These are phyloP conservation scores for Lemur catta DNA, from an alignment of 2,797 vertebrate genomes.

Conservation along the genomic window DNA sequence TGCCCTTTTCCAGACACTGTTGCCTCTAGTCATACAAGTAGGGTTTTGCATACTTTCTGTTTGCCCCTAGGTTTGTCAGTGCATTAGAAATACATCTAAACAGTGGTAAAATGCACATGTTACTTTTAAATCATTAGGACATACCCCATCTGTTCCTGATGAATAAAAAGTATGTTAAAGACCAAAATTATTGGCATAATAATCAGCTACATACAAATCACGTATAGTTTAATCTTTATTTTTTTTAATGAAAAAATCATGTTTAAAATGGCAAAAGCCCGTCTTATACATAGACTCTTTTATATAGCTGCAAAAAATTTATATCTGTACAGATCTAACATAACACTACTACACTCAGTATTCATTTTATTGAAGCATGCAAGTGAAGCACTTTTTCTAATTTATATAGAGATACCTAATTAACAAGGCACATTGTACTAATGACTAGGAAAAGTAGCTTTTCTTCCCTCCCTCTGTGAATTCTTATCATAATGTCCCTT, in stretches of 20 bases:
- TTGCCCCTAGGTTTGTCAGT: conserved; percentile 64
- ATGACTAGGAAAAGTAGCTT: conserved; percentile 67
- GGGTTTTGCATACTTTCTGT: conserved; percentile 67
- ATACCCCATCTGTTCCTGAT: conserved; percentile 53
- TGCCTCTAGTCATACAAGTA: conserved; percentile 73
- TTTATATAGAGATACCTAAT: conserved; percentile 74
- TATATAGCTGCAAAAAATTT: conserved; percentile 82
- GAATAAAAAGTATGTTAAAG: conserved; percentile 68
- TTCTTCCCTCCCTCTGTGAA: conserved; percentile 46
- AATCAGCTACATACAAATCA: conserved; percentile 80
- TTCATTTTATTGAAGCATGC: conserved; percentile 80
- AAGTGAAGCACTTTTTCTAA: conserved; percentile 82
- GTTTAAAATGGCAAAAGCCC: conserved; percentile 79
- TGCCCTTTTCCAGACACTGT: conserved; percentile 77
- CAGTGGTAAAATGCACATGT: conserved; percentile 61
- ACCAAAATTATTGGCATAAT: conserved; percentile 75
- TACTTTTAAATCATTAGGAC: conserved; percentile 61
- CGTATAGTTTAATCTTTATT: conserved; percentile 82
- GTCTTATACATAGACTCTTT: conserved; percentile 84
- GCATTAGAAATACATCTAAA: conserved; percentile 68
- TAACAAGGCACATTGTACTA: conserved; percentile 75
- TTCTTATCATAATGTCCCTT: conserved; percentile 51
- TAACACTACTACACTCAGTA: conserved; percentile 77
- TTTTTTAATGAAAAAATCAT: conserved; percentile 83
- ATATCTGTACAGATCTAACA: conserved; percentile 80